Base-by-base conservation (phyloP, 2,797 vertebrate species). In the Decapterus maruadsi region DNA sequence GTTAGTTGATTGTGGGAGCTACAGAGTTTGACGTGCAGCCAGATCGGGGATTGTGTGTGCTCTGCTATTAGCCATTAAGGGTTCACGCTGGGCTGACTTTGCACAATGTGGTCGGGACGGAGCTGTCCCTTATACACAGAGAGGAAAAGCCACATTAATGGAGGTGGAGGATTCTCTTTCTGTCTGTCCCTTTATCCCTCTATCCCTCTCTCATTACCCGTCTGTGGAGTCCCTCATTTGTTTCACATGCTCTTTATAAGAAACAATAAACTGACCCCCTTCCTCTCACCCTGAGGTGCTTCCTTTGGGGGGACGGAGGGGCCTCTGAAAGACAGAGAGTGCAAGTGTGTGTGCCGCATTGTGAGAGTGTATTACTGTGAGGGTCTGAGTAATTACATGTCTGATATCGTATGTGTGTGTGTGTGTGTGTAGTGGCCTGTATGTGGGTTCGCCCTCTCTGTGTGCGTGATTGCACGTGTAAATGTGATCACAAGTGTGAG, bases 241-340 rank as follows among this genome's bases (percentile, higher is more conserved):
- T 91, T 84, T 90, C 91, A 72, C 89, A 83, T 81, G 84, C 87
- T 92, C 90, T 92, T 89, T 82, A 86, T 79, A 62, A 72, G 89
- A 94, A 90, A 92, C 93, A 93, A 93, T 92, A 78, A 67, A 53
- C 65, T 91, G 92, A 94, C 93, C 93, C 89, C 85, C 78, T 91
- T 89, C 84, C 78, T 63, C 63, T 80, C 80, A 86, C 88, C 89
- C 89, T 31, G 80, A 92, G 91, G 89, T 89, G 85, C 88, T 90
- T 92, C 81, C 90, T 88, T 85, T 79, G 59, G 86, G 83, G 80
- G 56, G 70, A 77, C 20, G 29, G 66, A 68, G 84, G 81, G 85
- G 80, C 84, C 83, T 90, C 85, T 88, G 80, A 90, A 82, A 87
- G 87, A 81, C 75, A 50, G 29, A 68, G 60, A 87, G 91, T 51